Percentiles rank a stretch among this genome's conserved stretches.
phyloP scores from a whole-genome alignment of 2,888 invertebrate genomes.

The Notocelia uddmanniana region DNA sequence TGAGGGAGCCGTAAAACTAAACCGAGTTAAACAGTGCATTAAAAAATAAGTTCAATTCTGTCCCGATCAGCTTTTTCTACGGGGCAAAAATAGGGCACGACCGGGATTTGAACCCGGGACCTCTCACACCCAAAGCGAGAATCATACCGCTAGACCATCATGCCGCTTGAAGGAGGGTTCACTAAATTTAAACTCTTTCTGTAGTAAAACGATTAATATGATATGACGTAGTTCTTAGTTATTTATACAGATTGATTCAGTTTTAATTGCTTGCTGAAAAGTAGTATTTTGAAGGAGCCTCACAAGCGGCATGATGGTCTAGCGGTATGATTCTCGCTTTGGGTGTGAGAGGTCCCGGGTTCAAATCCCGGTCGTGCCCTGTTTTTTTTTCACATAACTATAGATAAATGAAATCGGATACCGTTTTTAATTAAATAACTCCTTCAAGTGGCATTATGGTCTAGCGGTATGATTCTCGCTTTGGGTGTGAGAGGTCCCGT shows the following conservation, averaged over 20 bases:
- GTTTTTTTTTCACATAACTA: too few relatives aligned
- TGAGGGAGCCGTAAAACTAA: too few relatives aligned
- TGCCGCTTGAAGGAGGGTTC: conserved; percentile 6
- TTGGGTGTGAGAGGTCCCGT: conserved; percentile 67
- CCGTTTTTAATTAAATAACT: too few relatives aligned
- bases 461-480: conserved; percentile 78
- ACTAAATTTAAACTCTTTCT: background rate
- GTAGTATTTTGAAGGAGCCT: conserved; percentile 9
- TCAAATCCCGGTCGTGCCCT: conserved; percentile 79
- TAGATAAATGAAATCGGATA: too few relatives aligned
- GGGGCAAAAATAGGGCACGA: conserved; percentile 28
- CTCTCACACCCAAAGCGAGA: conserved; percentile 73
- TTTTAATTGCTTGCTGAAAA: background rate
- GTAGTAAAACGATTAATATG: background rate
- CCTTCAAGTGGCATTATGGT: conserved; percentile 68
- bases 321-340: conserved; percentile 70
- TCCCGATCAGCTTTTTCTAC: background rate
- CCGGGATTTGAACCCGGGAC: conserved; percentile 58
- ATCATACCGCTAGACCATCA: conserved; percentile 60
- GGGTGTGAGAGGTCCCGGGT: conserved; percentile 79
- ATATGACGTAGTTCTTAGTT: background rate
- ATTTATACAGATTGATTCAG: conserved; percentile 11
- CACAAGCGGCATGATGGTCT: conserved; percentile 71
- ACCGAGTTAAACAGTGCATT: too few relatives aligned
- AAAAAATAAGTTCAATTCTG: too few relatives aligned